A percentile compares a stretch with the other conserved stretches of the same genome.
These are phyloP conservation scores for Dipodomys ordii DNA, from an alignment of 2,113 vertebrate genomes.

Conservation along the genomic window DNA sequence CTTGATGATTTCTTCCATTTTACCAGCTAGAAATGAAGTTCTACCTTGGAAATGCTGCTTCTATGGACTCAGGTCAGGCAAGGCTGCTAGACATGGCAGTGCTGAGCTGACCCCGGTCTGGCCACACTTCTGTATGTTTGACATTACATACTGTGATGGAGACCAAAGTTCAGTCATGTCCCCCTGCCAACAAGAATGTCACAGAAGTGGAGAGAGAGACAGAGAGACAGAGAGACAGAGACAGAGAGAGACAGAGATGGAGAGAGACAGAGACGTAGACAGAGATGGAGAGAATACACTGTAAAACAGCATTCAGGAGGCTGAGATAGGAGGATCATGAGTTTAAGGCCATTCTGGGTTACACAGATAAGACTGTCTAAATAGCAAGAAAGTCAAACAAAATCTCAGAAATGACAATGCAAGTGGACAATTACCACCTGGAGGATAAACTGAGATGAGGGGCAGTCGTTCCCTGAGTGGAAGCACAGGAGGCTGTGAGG, in stretches of 20 bases:
- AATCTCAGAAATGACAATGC: not conserved
- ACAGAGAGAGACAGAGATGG: no score
- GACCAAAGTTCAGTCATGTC: not conserved
- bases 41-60: not conserved
- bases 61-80: not conserved
- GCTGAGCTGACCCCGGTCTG: not conserved
- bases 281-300: no score
- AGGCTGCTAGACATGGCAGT: not conserved
- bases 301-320: no score
- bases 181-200: not conserved
- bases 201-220: no score
- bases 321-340: no score
- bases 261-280: no score
- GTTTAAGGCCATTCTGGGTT: no score
- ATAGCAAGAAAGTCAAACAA: not conserved
- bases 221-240: no score
- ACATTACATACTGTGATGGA: accelerated
- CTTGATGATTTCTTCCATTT: not conserved
- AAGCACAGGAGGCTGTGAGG: not conserved
- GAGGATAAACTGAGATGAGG: not conserved
- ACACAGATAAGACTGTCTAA: no score
- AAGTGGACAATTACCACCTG: not conserved
- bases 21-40: not conserved
- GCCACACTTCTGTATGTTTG: not conserved
- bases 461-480: no score